A percentile compares a stretch with the other conserved stretches of the same genome.
Conservation (phyloP, 1,140 invertebrate species). For the Doryteuthis pealeii region DNA sequence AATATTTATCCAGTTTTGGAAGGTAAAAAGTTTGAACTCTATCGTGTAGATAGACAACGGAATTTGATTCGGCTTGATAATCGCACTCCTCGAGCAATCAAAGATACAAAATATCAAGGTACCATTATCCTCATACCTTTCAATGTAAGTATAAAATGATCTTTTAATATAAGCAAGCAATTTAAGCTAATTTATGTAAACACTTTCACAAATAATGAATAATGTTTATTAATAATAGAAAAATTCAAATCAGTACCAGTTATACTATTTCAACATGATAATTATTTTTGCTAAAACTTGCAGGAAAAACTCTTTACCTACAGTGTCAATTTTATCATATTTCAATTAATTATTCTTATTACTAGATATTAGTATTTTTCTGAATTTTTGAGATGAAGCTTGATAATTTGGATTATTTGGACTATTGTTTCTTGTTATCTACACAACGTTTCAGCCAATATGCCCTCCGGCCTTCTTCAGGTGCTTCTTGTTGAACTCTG, state of each 20-base stretch:
- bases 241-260: constrained; percentile 13
- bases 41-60: constrained; percentile 27
- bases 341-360: too few relatives aligned
- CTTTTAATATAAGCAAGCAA: constrained; percentile 17
- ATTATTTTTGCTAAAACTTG: too few relatives aligned
- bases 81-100: constrained; percentile 27
- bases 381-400: too few relatives aligned
- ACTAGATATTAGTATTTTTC: too few relatives aligned
- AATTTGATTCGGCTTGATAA: constrained; percentile 18
- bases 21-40: constrained; percentile 24
- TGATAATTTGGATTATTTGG: too few relatives aligned
- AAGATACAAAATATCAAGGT: constrained; percentile 30
- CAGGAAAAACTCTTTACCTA: too few relatives aligned
- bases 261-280: constrained; percentile 1
- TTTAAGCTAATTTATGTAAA: neutral
- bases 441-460: too few relatives aligned
- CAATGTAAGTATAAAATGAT: neutral
- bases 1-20: constrained; percentile 17
- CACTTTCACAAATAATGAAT: neutral
- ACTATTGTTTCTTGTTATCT: too few relatives aligned
- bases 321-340: too few relatives aligned
- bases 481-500: too few relatives aligned
- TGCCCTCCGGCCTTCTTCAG: too few relatives aligned
- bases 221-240: constrained; percentile 11
- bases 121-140: constrained; percentile 26